Evolutionary conservation across 2,113 vertebrate species (phyloP), one percentile per base, ranked within the genome.

Genomic region (Notothenia rossii): DNA sequence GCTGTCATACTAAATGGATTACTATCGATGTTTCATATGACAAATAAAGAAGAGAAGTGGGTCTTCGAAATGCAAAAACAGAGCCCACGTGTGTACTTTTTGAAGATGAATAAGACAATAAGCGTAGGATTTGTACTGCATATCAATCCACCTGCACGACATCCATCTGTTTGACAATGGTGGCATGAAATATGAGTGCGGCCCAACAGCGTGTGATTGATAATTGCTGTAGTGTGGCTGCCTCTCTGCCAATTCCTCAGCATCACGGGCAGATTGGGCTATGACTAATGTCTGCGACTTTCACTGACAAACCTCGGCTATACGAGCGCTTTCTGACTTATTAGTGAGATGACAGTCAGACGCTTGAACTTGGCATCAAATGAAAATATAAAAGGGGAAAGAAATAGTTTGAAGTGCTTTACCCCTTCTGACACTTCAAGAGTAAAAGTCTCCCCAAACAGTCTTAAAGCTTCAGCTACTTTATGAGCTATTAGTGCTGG

Each of bases 221-320:
- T 92, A 91, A 90, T 92, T 93, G 89, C 85, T 91, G 75, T 80
- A 76, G 50, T 83, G 75, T 79, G 77, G 86, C 71, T 20, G 81
- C 84, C 83, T 46, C 77, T 71, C 87, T 87, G 80, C 77, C 88
- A 84, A 91, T 91, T 91, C 89, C 91, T 92, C 91, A 89, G 76
- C 79, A 85, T 86, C 86, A 77, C 55, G 82, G 81, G 75, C 82
- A 85, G 88, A 91, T 86, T 75, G 80, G 68, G 56, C 68, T 84
- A 82, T 89, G 88, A 91, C 70, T 81, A 79, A 91, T 88, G 82
- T 76, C 75, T 82, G 77, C 58, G 25, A 72, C 81, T 70, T 51
- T 77, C 33, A 81, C 54, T 77, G 75, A 82, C 83, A 83, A 75
- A 70, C 83, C 85, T 12, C 43, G 10, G 82, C 46, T 55, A 20